These are phyloP conservation scores for Equus quagga DNA, from an alignment of 2,113 vertebrate species.

Conservation along the genomic window DNA sequence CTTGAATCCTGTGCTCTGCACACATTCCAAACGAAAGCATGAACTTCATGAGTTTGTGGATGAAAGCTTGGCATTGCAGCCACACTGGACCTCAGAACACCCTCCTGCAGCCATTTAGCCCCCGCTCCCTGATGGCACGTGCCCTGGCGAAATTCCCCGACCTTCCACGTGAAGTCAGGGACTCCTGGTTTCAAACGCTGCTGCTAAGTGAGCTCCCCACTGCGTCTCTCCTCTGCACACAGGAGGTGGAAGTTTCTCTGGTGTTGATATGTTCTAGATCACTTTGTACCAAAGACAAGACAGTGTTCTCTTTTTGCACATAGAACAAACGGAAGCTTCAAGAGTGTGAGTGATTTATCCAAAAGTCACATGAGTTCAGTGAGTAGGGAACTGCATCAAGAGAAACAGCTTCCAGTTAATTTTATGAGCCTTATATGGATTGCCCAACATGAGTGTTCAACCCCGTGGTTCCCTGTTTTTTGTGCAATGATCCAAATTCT, in stretches of 20 bases:
- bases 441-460: slow-evolving; percentile 67
- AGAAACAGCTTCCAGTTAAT: slow-evolving; percentile 75
- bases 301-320: not conserved
- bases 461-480: slow-evolving; percentile 75
- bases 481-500: slow-evolving; percentile 71
- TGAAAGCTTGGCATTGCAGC: not conserved
- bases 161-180: not conserved
- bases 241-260: not conserved
- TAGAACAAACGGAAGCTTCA: slow-evolving; percentile 26
- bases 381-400: slow-evolving; percentile 65
- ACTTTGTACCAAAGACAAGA: not conserved
- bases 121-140: rapidly evolving
- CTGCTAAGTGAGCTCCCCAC: not conserved
- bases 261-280: not conserved
- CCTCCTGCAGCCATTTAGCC: not conserved
- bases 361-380: slow-evolving; percentile 76
- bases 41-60: not conserved
- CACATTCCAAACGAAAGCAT: not conserved
- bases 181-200: not conserved
- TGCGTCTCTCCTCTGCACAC: not conserved
- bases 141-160: not conserved
- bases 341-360: slow-evolving; percentile 44
- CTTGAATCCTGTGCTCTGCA: not conserved
- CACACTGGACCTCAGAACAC: not conserved
- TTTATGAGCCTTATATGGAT: slow-evolving; percentile 60